Conservation (phyloP, 2,113 vertebrate species). For the Clarias batrachus region DNA sequence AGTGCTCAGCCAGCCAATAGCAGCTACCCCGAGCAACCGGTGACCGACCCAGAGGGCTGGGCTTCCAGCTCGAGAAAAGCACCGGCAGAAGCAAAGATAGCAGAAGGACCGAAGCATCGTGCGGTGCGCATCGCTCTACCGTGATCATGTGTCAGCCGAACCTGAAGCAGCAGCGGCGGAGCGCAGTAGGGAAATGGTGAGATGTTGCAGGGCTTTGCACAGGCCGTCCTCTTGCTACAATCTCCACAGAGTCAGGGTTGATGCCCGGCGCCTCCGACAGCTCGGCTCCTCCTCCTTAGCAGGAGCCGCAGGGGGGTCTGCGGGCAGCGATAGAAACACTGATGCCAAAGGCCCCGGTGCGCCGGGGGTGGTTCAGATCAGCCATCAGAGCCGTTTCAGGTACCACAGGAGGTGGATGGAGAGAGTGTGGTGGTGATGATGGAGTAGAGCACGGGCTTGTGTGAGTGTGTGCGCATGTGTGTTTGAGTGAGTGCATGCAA, state of each 20-base stretch:
- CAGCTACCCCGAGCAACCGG: constrained; percentile 3
- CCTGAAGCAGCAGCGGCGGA: constrained; percentile 77
- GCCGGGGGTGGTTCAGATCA: constrained; percentile 56
- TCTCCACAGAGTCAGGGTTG: constrained; percentile 81
- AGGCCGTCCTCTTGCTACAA: constrained; percentile 75
- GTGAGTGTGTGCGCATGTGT: not conserved
- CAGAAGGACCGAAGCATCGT: constrained; percentile 31
- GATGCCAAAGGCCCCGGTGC: constrained; percentile 57
- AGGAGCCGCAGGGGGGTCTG: constrained; percentile 63
- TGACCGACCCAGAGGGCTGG: constrained; percentile 26
- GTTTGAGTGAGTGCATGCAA: not conserved
- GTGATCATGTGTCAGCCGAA: constrained; percentile 83
- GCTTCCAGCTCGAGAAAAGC: constrained; percentile 39
- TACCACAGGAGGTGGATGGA: constrained; percentile 59
- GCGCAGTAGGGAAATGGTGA: constrained; percentile 85
- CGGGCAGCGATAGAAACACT: constrained; percentile 54
- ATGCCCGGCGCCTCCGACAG: constrained; percentile 74
- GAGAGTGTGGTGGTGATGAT: constrained; percentile 37
- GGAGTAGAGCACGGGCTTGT: constrained; percentile 21
- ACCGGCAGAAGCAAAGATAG: constrained; percentile 24
- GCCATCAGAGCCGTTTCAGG: constrained; percentile 80
- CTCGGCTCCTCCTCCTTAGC: constrained; percentile 58
- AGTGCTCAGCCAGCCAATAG: constrained; percentile 10
- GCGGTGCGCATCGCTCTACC: constrained; percentile 40
- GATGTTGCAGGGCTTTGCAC: constrained; percentile 79